Conservation (phyloP, 2,113 vertebrate species). For the Laterallus jamaicensis region DNA sequence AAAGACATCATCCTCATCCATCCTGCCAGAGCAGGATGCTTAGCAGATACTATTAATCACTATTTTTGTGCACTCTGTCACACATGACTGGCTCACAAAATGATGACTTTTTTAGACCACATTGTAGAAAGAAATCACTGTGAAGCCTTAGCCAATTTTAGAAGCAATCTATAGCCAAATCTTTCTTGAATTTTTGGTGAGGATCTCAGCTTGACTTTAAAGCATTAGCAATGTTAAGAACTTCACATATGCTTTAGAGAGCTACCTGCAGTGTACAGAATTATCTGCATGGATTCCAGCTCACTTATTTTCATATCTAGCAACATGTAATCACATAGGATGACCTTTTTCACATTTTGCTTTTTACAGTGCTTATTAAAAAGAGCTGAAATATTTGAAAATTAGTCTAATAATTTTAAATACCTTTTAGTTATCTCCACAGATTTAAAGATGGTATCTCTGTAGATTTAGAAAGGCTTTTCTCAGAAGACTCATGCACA, state of each 20-base stretch:
- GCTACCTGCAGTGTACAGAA: not conserved
- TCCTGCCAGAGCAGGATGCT: not conserved
- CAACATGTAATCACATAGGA: not conserved
- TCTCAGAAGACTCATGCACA: not conserved
- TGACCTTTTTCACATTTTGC: not conserved
- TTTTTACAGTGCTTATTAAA: not conserved
- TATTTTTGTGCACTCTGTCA: not conserved
- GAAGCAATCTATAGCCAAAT: slow-evolving; percentile 16
- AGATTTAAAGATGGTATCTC: not conserved
- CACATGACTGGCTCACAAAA: not conserved
- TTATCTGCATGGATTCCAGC: not conserved
- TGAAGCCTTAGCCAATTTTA: slow-evolving; percentile 11
- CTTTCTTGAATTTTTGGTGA: not conserved
- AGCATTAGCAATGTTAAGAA: slow-evolving; percentile 4
- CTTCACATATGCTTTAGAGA: slow-evolving; percentile 1
- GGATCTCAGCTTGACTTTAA: slow-evolving; percentile 28
- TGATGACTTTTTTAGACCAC: not conserved
- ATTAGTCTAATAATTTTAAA: not conserved
- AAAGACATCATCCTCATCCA: not conserved
- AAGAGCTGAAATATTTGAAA: not conserved
- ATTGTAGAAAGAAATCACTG: not conserved
- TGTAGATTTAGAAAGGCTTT: not conserved
- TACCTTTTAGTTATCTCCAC: not conserved
- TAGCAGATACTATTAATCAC: not conserved
- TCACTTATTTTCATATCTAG: not conserved